A percentile compares a stretch with the other conserved stretches of the same genome.
These are phyloP conservation scores for Ectropis grisescens DNA, from an alignment of 1,140 invertebrate genomes.

Conservation along the genomic window DNA sequence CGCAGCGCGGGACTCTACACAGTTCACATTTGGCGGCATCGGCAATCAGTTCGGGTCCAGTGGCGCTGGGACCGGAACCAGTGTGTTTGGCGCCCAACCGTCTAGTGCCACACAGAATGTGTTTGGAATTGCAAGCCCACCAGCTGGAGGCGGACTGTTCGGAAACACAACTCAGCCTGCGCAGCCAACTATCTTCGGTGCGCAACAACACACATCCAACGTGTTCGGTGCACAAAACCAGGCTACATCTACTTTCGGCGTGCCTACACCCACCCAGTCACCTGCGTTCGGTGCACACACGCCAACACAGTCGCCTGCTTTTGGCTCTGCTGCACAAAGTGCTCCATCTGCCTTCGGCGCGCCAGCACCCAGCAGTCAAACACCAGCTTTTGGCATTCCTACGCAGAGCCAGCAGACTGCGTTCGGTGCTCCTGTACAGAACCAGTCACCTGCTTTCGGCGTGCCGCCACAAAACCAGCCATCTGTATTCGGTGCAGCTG, in stretches of 20 bases:
- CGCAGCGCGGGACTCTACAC: too few relatives aligned
- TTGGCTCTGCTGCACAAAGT: constrained; percentile 19
- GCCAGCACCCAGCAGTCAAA: constrained; percentile 15
- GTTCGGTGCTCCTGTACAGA: too few relatives aligned
- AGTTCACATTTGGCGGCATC: too few relatives aligned
- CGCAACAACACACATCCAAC: too few relatives aligned
- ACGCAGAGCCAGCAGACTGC: constrained; percentile 14
- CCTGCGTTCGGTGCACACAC: constrained; percentile 11
- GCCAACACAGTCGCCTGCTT: constrained; percentile 12
- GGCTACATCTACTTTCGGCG: constrained; percentile 13
- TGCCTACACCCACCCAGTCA: constrained; percentile 4
- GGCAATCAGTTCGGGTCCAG: too few relatives aligned
- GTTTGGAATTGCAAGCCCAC: constrained; percentile 3
- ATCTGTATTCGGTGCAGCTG: too few relatives aligned
- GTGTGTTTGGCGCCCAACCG: too few relatives aligned
- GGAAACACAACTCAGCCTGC: background rate
- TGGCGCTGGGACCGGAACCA: too few relatives aligned
- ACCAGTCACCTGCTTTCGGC: constrained; percentile 27
- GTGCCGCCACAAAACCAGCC: constrained; percentile 18
- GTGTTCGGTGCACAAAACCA: too few relatives aligned
- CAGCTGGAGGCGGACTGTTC: too few relatives aligned
- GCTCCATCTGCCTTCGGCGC: constrained; percentile 31
- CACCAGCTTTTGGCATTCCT: constrained; percentile 22
- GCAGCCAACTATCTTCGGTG: too few relatives aligned
- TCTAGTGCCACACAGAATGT: constrained; percentile 1